Evolutionary conservation across 2,113 vertebrate species (phyloP), one percentile per base, ranked within the genome.

Genomic region (Ellobius talpinus): DNA sequence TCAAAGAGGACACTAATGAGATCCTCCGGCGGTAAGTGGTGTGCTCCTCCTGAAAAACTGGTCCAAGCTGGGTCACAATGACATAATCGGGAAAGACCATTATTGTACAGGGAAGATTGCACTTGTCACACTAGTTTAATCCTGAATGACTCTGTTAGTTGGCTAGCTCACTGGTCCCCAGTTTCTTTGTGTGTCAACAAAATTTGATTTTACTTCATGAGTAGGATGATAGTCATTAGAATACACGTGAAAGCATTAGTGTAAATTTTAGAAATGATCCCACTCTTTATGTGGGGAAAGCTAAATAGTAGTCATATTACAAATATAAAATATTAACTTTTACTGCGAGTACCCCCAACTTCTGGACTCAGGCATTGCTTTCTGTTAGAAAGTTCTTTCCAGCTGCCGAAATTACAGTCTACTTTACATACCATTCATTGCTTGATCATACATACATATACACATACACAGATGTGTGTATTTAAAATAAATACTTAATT

Each of bases 131-230:
- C 19, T 52, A 24, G 66, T 74, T 93, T 77, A 74, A 45, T 68
- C 68, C 58, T 21, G 92, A 73, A 65, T 66, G 73, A 13, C 58
- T 58, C 3, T 87, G 42, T 87, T 21, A 61, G 90, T 93, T 92
- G 17, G 79, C 88, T 24, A 92, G 29, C 52, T 68, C 87, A 29
- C 55, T 93, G n/a, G 29, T 45, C 12, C 79, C 66, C 6, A 72
- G n/a, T 88, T 86, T 97, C 39, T 68, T 82, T 13, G 13, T 79
- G 11, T 95, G 11, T 92, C 89, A 73, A 95, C 36, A 33, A 87
- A 31, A 16, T 50, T 19, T 81, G 19, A 88, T 88, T 92, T 88
- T 90, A 77, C 29, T 81, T 88, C 74, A 76, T 58, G 19, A 77
- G 84, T 77, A 29, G 33, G 7, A 52, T 85, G 58, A 66, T 74